Conservation (phyloP, 2,888 invertebrate genomes). For the Nephrotoma guestfalica region DNA sequence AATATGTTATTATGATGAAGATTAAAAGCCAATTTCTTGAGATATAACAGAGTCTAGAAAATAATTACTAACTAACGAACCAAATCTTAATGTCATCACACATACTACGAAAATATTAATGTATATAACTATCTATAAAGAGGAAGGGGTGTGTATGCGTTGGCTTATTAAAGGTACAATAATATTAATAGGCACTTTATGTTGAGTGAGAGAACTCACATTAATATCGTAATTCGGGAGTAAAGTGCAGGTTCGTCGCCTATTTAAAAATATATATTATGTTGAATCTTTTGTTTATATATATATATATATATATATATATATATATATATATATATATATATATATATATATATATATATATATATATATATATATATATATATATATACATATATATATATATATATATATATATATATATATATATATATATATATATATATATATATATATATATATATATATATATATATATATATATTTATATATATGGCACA, state of each 20-base stretch:
- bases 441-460: neutral
- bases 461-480: neutral
- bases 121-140: neutral
- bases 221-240: neutral
- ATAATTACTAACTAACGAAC: neutral
- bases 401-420: neutral
- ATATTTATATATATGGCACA: neutral
- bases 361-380: neutral
- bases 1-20: neutral
- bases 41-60: neutral
- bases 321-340: too few species aligned
- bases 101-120: neutral
- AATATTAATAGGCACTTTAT: neutral
- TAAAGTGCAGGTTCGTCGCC: neutral
- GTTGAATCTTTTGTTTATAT: neutral
- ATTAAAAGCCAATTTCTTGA: neutral
- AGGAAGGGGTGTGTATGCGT: neutral
- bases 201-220: neutral
- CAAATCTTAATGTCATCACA: neutral
- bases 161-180: neutral
- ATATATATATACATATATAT: neutral
- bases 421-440: neutral
- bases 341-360: neutral
- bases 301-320: too few species aligned
- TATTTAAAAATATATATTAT: neutral